These are phyloP conservation scores for Smutsia temminckii DNA, from an alignment of 2,797 vertebrate species.

Conservation along the genomic window DNA sequence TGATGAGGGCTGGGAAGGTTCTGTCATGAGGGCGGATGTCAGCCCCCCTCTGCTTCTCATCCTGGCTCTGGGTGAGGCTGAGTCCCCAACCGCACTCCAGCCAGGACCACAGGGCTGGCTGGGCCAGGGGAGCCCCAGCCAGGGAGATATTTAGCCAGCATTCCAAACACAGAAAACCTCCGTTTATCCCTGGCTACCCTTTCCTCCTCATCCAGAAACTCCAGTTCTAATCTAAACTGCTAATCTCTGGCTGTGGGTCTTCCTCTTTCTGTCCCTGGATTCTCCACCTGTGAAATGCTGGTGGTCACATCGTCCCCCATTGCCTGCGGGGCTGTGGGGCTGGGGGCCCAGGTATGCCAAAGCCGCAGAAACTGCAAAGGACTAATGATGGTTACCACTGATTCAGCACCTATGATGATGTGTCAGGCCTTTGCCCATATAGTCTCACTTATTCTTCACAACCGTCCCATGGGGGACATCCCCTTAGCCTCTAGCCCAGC, in stretches of 20 bases:
- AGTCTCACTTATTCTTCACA: not conserved
- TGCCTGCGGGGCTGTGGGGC: not conserved
- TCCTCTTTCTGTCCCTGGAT: not conserved
- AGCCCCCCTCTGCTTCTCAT: rapidly evolving
- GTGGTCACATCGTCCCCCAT: too few species aligned
- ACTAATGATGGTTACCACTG: not conserved
- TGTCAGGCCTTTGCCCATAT: not conserved
- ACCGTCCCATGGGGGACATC: not conserved
- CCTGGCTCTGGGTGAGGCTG: not conserved
- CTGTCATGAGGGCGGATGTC: not conserved
- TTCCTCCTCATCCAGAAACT: not conserved
- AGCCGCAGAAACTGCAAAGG: not conserved
- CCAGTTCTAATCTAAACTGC: not conserved
- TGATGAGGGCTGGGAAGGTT: not conserved
- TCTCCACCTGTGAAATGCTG: not conserved
- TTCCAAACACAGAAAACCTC: not conserved
- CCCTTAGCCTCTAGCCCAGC: not conserved
- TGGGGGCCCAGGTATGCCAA: not conserved
- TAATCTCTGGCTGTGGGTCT: not conserved
- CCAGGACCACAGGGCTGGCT: not conserved
- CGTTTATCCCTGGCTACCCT: not conserved
- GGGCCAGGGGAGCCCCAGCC: not conserved
- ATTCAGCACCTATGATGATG: not conserved
- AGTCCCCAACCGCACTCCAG: not conserved
- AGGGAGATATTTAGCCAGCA: not conserved